Conservation (phyloP, 2,888 invertebrate genomes). For the Cerastis leucographa region DNA sequence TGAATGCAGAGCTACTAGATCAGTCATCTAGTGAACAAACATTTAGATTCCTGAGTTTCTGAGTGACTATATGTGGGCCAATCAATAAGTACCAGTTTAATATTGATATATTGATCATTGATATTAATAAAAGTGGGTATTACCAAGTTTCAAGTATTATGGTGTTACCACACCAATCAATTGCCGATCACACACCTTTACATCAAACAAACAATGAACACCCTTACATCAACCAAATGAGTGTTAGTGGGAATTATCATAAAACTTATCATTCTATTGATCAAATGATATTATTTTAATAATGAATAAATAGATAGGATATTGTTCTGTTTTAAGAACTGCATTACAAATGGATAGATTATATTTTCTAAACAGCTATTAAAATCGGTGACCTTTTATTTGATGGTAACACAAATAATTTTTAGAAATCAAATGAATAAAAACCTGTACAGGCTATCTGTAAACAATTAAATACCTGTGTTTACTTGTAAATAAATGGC, state of each 20-base stretch:
- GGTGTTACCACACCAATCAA: too few relatives aligned
- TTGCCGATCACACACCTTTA: too few relatives aligned
- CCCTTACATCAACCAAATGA: background rate
- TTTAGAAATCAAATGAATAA: background rate
- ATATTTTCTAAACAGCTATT: background rate
- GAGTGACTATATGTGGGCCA: background rate
- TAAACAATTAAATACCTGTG: slow-evolving; percentile 17
- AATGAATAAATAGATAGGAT: background rate
- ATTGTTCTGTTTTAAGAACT: background rate
- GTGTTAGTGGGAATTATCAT: background rate
- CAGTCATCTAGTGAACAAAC: background rate
- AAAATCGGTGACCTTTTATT: too few relatives aligned
- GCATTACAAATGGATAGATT: background rate
- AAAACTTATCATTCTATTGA: background rate
- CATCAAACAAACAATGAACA: too few relatives aligned
- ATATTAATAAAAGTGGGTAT: background rate
- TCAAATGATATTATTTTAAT: background rate
- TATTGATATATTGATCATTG: background rate
- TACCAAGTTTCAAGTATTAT: background rate
- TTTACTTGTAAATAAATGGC: background rate
- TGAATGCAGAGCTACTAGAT: background rate
- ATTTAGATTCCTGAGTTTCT: background rate
- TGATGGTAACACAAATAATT: too few relatives aligned
- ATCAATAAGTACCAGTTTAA: background rate
- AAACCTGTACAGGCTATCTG: background rate